Evolutionary conservation across 2,113 vertebrate species (phyloP).

Genomic region (Sula dactylatra): DNA sequence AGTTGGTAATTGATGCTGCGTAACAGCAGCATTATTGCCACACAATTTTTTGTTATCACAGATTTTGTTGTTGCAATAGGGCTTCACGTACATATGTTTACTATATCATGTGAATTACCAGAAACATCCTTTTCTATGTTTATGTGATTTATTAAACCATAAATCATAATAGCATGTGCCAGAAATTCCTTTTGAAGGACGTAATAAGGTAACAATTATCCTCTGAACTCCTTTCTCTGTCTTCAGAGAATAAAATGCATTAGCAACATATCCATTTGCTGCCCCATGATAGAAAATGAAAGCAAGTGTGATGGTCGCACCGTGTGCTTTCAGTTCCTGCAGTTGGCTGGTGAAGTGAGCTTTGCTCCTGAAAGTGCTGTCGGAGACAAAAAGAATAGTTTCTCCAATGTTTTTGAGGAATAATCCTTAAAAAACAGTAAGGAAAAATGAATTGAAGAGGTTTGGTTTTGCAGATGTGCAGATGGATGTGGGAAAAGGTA

Average conservation of each 20-base stretch:
- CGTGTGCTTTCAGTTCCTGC: neutral
- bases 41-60: neutral
- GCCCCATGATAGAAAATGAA: neutral
- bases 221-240: constrained; percentile 6
- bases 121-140: neutral
- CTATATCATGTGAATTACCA: neutral
- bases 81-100: neutral
- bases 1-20: neutral
- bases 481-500: neutral
- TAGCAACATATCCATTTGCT: neutral
- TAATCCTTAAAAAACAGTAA: neutral
- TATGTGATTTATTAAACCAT: constrained; percentile 28
- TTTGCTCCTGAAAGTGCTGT: neutral
- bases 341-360: neutral
- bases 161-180: neutral
- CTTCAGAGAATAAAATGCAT: constrained; percentile 40
- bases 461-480: neutral
- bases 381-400: neutral
- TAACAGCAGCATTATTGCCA: neutral
- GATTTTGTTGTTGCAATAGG: neutral
- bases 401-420: neutral
- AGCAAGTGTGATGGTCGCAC: neutral
- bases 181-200: constrained; percentile 18
- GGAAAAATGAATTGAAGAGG: neutral
- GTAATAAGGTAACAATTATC: constrained; percentile 26